These are phyloP conservation scores for Paedocypris micromegethes DNA, from an alignment of 2,797 vertebrate species.

Conservation along the genomic window DNA sequence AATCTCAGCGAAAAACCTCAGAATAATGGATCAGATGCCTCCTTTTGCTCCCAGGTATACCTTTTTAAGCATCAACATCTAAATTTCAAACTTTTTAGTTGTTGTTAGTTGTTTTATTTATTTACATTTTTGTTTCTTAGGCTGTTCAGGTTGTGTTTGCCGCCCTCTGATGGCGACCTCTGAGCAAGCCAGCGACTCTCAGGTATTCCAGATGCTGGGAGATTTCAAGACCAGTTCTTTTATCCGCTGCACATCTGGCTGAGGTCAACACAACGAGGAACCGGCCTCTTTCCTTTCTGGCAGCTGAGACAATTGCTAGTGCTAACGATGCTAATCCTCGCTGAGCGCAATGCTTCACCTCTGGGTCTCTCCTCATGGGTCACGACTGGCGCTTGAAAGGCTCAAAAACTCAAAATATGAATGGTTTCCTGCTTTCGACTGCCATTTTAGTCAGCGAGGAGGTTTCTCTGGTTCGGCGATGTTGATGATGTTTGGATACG, in stretches of 20 bases:
- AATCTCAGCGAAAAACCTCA: constrained; percentile 94
- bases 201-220: constrained; percentile 14
- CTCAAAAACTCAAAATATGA: constrained; percentile 60
- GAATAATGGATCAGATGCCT: constrained; percentile 96
- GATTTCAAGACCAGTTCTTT: constrained; percentile 19
- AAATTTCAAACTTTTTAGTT: neutral
- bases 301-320: constrained; percentile 28
- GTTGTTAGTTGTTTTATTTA: neutral
- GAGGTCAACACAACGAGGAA: constrained; percentile 2
- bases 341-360: constrained; percentile 18
- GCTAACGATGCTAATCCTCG: constrained; percentile 35
- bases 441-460: constrained; percentile 53
- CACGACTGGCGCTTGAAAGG: constrained; percentile 54
- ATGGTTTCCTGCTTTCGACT: constrained; percentile 57
- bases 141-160: constrained; percentile 91
- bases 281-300: constrained; percentile 6
- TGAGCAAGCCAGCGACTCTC: constrained; percentile 54
- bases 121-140: constrained; percentile 58
- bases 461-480: constrained; percentile 28
- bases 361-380: constrained; percentile 15
- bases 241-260: constrained; percentile 22
- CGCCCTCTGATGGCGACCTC: constrained; percentile 87
- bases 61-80: neutral
- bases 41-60: constrained; percentile 84
- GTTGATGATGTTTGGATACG: constrained; percentile 53